phyloP scores from a whole-genome alignment of 2,797 vertebrate species.

The Eospalax fontanierii region DNA sequence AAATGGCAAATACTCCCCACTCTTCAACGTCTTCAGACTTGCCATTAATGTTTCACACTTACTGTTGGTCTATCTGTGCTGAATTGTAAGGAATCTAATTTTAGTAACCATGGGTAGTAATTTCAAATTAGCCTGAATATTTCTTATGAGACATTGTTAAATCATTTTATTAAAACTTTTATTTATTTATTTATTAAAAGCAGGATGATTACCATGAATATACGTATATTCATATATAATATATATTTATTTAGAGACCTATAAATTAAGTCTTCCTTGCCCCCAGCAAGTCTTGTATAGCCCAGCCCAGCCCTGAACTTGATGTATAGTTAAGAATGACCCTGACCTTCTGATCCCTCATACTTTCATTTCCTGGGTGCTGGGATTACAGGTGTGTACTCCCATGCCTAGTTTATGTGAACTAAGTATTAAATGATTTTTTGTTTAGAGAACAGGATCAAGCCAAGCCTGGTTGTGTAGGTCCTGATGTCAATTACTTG shows the following conservation, averaged over 20 bases:
- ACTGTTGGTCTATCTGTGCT: background rate
- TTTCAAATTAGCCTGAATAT: slow-evolving; percentile 29
- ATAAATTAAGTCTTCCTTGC: background rate
- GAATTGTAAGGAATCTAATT: background rate
- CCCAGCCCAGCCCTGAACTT: background rate
- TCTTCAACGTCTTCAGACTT: background rate
- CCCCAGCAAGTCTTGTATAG: background rate
- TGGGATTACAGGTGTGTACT: background rate
- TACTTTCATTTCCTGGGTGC: no score
- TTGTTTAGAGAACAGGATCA: slow-evolving; percentile 16
- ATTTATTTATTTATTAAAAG: no score
- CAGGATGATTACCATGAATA: background rate
- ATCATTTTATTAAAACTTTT: slow-evolving; percentile 42
- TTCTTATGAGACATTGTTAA: slow-evolving; percentile 5
- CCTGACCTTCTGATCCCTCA: background rate
- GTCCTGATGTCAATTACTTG: background rate
- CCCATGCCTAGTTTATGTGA: background rate
- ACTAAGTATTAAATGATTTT: slow-evolving; percentile 38
- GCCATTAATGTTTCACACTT: background rate
- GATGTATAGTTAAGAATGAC: background rate
- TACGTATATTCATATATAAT: background rate
- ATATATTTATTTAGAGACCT: slow-evolving; percentile 13
- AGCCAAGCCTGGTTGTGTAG: background rate
- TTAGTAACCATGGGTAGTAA: background rate
- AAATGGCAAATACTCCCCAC: background rate